Evolutionary conservation across 2,888 invertebrate genomes (phyloP).

Genomic region (Asteroscopus sphinx): DNA sequence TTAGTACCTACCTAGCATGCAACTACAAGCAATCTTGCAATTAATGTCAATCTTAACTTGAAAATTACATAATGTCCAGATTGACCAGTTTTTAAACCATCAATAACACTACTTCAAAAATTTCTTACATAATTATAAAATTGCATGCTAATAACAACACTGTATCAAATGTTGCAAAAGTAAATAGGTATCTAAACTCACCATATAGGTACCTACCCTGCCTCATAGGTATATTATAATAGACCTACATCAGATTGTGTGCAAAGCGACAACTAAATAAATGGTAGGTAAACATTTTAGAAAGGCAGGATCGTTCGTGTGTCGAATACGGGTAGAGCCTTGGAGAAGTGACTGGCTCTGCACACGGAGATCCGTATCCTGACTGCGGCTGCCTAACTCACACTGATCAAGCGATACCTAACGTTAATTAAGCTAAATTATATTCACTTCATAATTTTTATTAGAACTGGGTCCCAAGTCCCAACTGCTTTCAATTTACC

Average conservation of each 20-base stretch:
- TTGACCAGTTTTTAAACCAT: background rate
- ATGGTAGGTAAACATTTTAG: conserved; percentile 71
- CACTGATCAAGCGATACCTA: conserved; percentile 52
- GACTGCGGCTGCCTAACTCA: conserved; percentile 34
- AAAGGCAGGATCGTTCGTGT: conserved; percentile 76
- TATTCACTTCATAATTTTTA: conserved; percentile 29
- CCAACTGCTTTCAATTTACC: conserved; percentile 1
- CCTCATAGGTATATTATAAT: conserved; percentile 38
- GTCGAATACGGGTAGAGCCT: conserved; percentile 75
- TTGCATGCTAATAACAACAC: conserved; percentile 8
- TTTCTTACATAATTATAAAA: conserved; percentile 14
- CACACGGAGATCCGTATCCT: conserved; percentile 81
- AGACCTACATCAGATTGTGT: conserved; percentile 48
- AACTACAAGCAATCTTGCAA: conserved; percentile 8
- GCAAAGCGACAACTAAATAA: conserved; percentile 53
- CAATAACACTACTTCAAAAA: conserved; percentile 4
- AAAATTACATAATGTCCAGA: conserved; percentile 23
- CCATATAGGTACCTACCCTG: conserved; percentile 8
- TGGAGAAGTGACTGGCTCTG: conserved; percentile 79
- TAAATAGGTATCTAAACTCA: conserved; percentile 2
- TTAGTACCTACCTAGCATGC: background rate
- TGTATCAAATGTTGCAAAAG: conserved; percentile 21
- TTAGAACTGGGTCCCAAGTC: conserved; percentile 3
- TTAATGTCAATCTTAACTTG: conserved; percentile 17
- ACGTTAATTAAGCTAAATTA: conserved; percentile 21